Percentiles rank a stretch among this genome's conserved stretches.
Conservation (phyloP, 2,888 invertebrate species). For the Sphaerophoria taeniata region DNA sequence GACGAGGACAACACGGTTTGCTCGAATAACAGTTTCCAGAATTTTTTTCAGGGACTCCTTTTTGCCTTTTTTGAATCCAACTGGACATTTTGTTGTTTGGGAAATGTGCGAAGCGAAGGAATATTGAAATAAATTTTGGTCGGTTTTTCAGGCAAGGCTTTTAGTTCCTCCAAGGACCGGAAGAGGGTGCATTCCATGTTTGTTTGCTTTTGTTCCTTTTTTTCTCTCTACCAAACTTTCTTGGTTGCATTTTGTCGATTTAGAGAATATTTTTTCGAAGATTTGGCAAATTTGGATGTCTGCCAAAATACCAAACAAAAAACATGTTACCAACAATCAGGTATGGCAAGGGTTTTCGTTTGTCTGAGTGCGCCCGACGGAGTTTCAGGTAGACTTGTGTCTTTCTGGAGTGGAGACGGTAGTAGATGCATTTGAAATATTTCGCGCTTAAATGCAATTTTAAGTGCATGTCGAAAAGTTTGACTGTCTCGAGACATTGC, state of each 20-base stretch:
- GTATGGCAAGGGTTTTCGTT: not conserved
- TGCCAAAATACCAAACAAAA: constrained; percentile 65
- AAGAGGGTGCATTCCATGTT: not conserved
- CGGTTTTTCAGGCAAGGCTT: constrained; percentile 40
- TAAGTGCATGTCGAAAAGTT: constrained; percentile 70
- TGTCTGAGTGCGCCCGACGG: not conserved
- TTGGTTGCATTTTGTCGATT: constrained; percentile 47
- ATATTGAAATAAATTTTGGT: constrained; percentile 66
- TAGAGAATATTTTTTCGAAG: constrained; percentile 59
- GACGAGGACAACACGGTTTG: constrained; percentile 31
- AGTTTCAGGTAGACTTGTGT: not conserved
- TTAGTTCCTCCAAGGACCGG: not conserved
- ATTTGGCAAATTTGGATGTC: constrained; percentile 64
- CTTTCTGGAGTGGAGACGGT: constrained; percentile 13
- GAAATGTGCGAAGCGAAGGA: constrained; percentile 53
- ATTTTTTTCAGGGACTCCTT: not conserved
- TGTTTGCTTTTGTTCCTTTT: not conserved
- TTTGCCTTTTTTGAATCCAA: not conserved
- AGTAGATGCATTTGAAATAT: constrained; percentile 63
- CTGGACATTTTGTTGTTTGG: not conserved
- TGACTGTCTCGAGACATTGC: constrained; percentile 32
- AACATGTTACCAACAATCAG: constrained; percentile 39
- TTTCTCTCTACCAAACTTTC: constrained; percentile 1
- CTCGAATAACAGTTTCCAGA: constrained; percentile 21
- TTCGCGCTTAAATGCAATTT: constrained; percentile 65